Base-by-base conservation (phyloP, 1,140 invertebrate species). In the Bombus huntii region DNA sequence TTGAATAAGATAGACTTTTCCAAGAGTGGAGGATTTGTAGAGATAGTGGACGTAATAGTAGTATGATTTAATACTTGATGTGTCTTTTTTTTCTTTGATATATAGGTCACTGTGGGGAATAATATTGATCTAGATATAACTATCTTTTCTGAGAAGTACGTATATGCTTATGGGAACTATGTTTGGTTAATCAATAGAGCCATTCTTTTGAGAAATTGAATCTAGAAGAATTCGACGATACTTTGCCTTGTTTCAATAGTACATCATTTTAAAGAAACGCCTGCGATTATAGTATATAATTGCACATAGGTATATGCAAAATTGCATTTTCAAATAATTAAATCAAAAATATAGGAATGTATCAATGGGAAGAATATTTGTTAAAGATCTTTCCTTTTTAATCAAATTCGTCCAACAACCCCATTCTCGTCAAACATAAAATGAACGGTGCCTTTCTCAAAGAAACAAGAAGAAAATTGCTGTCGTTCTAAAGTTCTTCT, bases 71-170 rank as follows among this genome's bases (percentile, higher is more conserved):
- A 28, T n/a, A n/a, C 5, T 73, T 44, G 71, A 28, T 25, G 18
- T 72, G 25, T 18, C 28, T 62, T 31, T 53, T 62, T 34, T 15
- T 44, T 18, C n/a, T 34, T 25, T 31, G 2, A 1, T 34, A 66
- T 75, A 75, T 44, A 5, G 81, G 81, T 82, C 72, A 82, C 22
- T 10, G 12, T n/a, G 31, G 13, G 31, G 25, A n/a, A 5, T 42
- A 15, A 39, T 82, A 82, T 82, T 28, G 71, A 82, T 62, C 37
- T 25, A 65, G 15, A n/a, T 59, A 65, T 74, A 71, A 62, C n/a
- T 65, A 28, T 4, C 18, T 59, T 73, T 62, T 82, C 53, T 44
- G 9, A 22, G 71, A 22, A 44, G 2, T 34, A 12, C 6, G 15
- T 47, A 62, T 13, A 5, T 3, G 1, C 25, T 59, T 10, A 12